phyloP scores from a whole-genome alignment of 1,140 invertebrate genomes.

The Dreissena rostriformis region DNA sequence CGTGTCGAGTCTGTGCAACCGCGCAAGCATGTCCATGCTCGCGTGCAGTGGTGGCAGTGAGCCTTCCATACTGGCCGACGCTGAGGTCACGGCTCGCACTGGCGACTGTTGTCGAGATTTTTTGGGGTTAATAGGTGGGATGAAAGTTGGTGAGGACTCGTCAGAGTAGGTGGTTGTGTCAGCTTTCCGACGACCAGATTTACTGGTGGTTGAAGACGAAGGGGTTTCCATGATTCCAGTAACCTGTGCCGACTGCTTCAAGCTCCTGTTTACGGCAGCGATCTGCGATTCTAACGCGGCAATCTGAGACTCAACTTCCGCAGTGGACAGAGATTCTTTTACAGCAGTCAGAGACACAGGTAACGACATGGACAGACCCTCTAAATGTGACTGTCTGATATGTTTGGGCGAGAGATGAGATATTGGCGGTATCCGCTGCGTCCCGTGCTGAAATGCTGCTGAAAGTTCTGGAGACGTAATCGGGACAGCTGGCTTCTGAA shows the following conservation, averaged over 20 bases:
- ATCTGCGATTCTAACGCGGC: slow-evolving; percentile 49
- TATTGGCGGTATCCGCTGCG: slow-evolving; percentile 44
- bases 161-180: slow-evolving; percentile 14
- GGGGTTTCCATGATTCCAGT: slow-evolving; percentile 31
- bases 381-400: slow-evolving; percentile 49
- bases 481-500: slow-evolving; percentile 30
- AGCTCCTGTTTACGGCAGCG: slow-evolving; percentile 46
- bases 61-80: background rate
- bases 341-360: slow-evolving; percentile 39
- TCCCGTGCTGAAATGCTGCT: slow-evolving; percentile 25
- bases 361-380: slow-evolving; percentile 49
- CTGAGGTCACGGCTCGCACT: slow-evolving; percentile 14
- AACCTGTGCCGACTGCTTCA: slow-evolving; percentile 29
- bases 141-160: slow-evolving; percentile 19
- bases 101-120: slow-evolving; percentile 50
- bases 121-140: slow-evolving; percentile 36
- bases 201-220: slow-evolving; percentile 34
- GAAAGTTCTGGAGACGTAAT: slow-evolving; percentile 38
- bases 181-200: slow-evolving; percentile 43
- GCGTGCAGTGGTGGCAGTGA: slow-evolving; percentile 43
- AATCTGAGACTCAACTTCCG: slow-evolving; percentile 50
- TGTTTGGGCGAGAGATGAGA: slow-evolving; percentile 55
- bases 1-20: slow-evolving; percentile 44
- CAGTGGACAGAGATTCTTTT: slow-evolving; percentile 53
- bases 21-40: slow-evolving; percentile 50